Base-by-base conservation (phyloP, 2,888 invertebrate genomes). In the Pteria penguin region DNA sequence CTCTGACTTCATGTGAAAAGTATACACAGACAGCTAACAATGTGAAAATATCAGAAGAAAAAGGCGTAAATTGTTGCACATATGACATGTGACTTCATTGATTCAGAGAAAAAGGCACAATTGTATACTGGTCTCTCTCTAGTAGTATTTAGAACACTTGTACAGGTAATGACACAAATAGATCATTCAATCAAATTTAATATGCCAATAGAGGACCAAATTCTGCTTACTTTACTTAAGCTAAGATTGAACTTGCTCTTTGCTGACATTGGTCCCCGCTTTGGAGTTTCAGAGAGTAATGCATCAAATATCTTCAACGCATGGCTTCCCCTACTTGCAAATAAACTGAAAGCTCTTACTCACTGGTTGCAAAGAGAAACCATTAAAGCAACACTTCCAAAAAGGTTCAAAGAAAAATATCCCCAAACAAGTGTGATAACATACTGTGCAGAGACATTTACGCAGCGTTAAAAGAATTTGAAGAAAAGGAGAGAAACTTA, bases 361-460 rank as follows among this genome's bases (percentile, higher is more conserved):
- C 8, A 11, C 45, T 36, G 45, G 45, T 14, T 36, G 14, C 45
- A 5, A 36, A 5, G 45, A 11, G 45, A 14, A 5, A 36, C 45
- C 5, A 11, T 36, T 11, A 36, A 14, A 36, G 45, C 45, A 11
- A 11, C 45, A 11, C 14, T 36, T 11, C 45, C 45, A 11, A 14
- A 5, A 11, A 11, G 8, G 5, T 36, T 36, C 14, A 5, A 36
- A 36, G 5, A 57, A 60, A 69, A 62, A n/a, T 45, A 62, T 31
- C 69, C 68, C 5, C 4, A 55, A 5, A 33, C 58, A 18, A 68
- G 33, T 8, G 8, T 24, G 2, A 61, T 71, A 29, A 71, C 57
- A 18, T 60, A 71, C 29, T 76, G 71, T 63, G 33, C 45, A 14
- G 75, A 75, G 57, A 63, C 62, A 57, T 75, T 71, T 52, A 76